Conservation (phyloP, 1,140 invertebrate genomes). For the Dendroctonus valens region DNA sequence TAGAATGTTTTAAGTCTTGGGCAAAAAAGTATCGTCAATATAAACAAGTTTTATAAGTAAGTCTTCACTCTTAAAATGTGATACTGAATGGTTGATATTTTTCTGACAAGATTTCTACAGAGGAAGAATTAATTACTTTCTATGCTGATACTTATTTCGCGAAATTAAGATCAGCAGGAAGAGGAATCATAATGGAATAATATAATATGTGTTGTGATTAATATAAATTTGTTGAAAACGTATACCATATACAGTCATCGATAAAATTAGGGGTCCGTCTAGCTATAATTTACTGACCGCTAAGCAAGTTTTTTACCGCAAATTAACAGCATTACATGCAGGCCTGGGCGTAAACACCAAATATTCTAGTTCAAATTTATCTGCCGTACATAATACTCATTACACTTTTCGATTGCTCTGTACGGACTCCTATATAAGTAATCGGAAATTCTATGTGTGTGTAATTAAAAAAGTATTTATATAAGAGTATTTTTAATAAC, state of each 20-base stretch:
- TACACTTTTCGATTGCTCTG: not conserved
- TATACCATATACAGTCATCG: not conserved
- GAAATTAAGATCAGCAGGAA: not conserved
- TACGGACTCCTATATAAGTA: too few relatives aligned
- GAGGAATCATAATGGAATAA: slow-evolving; percentile 12
- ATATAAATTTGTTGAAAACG: slow-evolving; percentile 23
- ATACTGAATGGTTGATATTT: slow-evolving; percentile 1
- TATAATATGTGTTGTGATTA: slow-evolving; percentile 28
- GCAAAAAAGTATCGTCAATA: too few relatives aligned
- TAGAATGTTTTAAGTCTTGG: too few relatives aligned
- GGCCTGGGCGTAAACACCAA: not conserved
- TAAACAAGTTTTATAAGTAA: not conserved
- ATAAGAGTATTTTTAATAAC: too few relatives aligned
- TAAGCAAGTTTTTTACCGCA: not conserved
- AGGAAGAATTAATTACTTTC: not conserved
- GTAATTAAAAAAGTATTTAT: too few relatives aligned
- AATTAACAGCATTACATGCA: not conserved
- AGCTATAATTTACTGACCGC: not conserved
- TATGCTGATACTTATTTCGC: not conserved
- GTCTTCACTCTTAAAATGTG: slow-evolving; percentile 8
- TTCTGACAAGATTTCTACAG: not conserved
- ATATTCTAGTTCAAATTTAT: not conserved
- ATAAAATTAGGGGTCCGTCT: not conserved
- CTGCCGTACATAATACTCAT: not conserved
- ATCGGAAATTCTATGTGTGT: too few relatives aligned